Evolutionary conservation across 2,113 vertebrate genomes (phyloP).

Genomic region (Seriola rivoliana): DNA sequence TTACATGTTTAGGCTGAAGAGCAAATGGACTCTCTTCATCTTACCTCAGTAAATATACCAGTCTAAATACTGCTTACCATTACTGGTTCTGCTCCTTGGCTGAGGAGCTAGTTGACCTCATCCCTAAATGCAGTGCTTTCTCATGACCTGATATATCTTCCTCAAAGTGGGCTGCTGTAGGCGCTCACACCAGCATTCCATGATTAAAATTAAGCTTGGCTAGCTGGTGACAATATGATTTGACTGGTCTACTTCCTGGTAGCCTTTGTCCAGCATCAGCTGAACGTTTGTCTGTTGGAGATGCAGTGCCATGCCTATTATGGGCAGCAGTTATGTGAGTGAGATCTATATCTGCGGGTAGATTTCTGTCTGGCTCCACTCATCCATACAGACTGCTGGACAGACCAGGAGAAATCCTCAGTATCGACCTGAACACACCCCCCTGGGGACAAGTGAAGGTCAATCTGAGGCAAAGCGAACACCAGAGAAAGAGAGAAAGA

Average conservation of each 20-base stretch:
- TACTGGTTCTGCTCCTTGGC: slow-evolving; percentile 3
- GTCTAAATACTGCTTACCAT: background rate
- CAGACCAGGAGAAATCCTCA: slow-evolving; percentile 56
- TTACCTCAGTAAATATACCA: slow-evolving; percentile 10
- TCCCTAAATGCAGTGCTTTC: background rate
- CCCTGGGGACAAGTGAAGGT: slow-evolving; percentile 61
- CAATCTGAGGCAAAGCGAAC: slow-evolving; percentile 54
- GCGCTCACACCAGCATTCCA: slow-evolving; percentile 24
- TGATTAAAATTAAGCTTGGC: slow-evolving; percentile 48
- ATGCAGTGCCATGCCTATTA: slow-evolving; percentile 73
- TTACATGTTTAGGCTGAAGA: slow-evolving; percentile 43
- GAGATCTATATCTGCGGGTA: slow-evolving; percentile 73
- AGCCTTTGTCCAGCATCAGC: slow-evolving; percentile 36
- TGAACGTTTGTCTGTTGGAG: slow-evolving; percentile 57
- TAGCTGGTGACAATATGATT: slow-evolving; percentile 57
- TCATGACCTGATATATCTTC: slow-evolving; percentile 23
- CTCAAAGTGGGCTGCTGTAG: background rate
- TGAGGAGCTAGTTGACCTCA: background rate
- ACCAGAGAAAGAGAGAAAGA: slow-evolving; percentile 3
- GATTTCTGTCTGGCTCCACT: slow-evolving; percentile 75
- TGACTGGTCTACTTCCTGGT: slow-evolving; percentile 51
- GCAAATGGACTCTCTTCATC: slow-evolving; percentile 10
- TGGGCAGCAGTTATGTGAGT: slow-evolving; percentile 69
- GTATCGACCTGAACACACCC: slow-evolving; percentile 65
- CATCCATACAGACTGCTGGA: slow-evolving; percentile 55